Evolutionary conservation across 1,140 invertebrate genomes (phyloP), one percentile per base, ranked within the genome.

Genomic region (Drosophila arawakana): DNA sequence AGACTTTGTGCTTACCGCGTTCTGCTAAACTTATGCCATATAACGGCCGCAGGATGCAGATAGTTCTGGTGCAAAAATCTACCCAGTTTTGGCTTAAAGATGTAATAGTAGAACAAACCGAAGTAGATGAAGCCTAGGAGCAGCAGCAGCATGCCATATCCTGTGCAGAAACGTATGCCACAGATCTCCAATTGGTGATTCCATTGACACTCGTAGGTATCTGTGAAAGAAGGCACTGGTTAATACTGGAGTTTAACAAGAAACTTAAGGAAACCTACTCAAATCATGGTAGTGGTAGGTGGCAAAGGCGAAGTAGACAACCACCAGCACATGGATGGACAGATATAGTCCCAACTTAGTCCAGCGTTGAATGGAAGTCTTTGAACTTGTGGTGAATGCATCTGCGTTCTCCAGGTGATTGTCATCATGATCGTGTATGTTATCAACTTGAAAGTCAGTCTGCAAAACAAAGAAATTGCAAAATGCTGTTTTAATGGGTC

Each of bases 81-180:
- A 0, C 94, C 94, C 18, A 95, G 90, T 61, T 92, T 94, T 30
- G 93, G 94, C 89, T 96, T 96, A 34, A 96, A 89, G 4, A 96
- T 73, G 13, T 93, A 76, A 73, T 94, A 95, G 86, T 97, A 97
- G 18, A 96, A 84, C 10, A 96, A 52, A 13, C 93, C 93, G 65
- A 94, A 92, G 76, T 96, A 96, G 18, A 94, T 90, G 34, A 97
- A 93, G 18, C 91, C 81, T 1, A 95, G 92, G 0, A 97, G 78
- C 9, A 97, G 93, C 8, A 97, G 90, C 1, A 97, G 92, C 85
- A 97, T 94, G 49, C 96, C 96, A 78, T 96, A 95, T 1, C 96
- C 96, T 59, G 94, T 74, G 78, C 96, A 97, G 76, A 94, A 96
- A 6, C 86, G 88, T 15, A 90, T 85, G 3, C 76, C 82, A 50